Percentiles rank a stretch among this genome's conserved stretches.
Conservation (phyloP, 2,888 invertebrate species). For the Andricus curvator region DNA sequence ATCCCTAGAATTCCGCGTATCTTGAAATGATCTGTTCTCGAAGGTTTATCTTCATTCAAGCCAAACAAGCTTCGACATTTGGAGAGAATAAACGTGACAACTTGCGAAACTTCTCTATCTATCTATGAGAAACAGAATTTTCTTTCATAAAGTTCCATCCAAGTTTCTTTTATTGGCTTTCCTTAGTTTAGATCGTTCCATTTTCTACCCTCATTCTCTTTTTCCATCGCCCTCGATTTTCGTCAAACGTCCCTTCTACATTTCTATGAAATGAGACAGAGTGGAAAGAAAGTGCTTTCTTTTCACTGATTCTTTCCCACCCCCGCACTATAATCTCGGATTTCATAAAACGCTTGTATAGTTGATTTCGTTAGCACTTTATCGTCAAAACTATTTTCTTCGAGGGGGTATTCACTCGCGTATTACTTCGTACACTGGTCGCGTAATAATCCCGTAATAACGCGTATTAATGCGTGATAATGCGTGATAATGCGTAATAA, state of each 20-base stretch:
- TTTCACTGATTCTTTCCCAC: not conserved
- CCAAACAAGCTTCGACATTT: not conserved
- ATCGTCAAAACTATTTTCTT: not conserved
- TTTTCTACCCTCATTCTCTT: slow-evolving; percentile 11
- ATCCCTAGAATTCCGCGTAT: not conserved
- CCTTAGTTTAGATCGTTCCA: slow-evolving; percentile 7
- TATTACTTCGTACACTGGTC: too few relatives aligned
- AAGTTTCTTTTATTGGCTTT: slow-evolving; percentile 21
- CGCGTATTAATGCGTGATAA: too few relatives aligned
- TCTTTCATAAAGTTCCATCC: slow-evolving; percentile 16
- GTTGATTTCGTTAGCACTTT: not conserved
- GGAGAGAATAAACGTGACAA: slow-evolving; percentile 15
- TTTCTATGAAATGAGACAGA: slow-evolving; percentile 13
- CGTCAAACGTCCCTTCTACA: not conserved
- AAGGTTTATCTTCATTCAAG: not conserved
- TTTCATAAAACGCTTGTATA: not conserved
- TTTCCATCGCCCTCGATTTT: slow-evolving; percentile 13
- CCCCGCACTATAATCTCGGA: not conserved
- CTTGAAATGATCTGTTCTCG: not conserved
- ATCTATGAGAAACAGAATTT: slow-evolving; percentile 24
- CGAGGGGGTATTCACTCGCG: too few relatives aligned
- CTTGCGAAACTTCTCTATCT: slow-evolving; percentile 6
- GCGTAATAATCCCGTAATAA: too few relatives aligned
- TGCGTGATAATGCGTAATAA: too few relatives aligned
- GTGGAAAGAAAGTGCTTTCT: slow-evolving; percentile 6